phyloP scores from a whole-genome alignment of 2,797 vertebrate species.

The Buceros bicornis region DNA sequence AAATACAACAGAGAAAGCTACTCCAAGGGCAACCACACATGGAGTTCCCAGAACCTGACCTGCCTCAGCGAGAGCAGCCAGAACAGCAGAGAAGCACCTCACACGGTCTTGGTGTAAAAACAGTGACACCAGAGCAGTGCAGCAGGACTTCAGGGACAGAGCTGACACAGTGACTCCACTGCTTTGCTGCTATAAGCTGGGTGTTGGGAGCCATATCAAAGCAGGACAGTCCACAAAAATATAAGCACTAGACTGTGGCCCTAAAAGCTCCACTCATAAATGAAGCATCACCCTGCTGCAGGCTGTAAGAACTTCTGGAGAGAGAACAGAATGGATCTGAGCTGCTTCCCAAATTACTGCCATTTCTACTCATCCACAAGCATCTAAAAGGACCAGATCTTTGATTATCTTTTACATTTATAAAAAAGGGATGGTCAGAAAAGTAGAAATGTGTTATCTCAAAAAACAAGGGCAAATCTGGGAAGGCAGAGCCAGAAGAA shows the following conservation, averaged over 20 bases:
- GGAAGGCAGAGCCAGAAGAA: background rate
- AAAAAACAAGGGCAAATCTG: background rate
- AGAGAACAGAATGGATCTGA: background rate
- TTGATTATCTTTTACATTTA: background rate
- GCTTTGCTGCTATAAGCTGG: background rate
- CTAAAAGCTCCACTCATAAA: background rate
- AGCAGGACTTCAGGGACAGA: background rate
- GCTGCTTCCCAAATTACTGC: background rate
- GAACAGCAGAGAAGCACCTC: background rate
- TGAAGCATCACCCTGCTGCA: background rate
- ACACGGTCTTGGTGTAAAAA: rapidly evolving
- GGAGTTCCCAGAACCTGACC: background rate
- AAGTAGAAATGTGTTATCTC: background rate
- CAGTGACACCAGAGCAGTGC: background rate
- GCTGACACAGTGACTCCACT: background rate
- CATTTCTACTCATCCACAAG: background rate
- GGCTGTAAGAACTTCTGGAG: background rate
- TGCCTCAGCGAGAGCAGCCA: background rate
- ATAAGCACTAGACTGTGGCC: background rate
- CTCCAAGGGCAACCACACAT: background rate
- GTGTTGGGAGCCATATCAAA: background rate
- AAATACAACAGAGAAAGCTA: background rate
- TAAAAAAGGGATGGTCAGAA: background rate
- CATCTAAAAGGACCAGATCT: background rate
- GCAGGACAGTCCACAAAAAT: rapidly evolving